Evolutionary conservation across 1,140 invertebrate genomes (phyloP), one percentile per base, ranked within the genome.

Genomic region (Bombus haemorrhoidalis): DNA sequence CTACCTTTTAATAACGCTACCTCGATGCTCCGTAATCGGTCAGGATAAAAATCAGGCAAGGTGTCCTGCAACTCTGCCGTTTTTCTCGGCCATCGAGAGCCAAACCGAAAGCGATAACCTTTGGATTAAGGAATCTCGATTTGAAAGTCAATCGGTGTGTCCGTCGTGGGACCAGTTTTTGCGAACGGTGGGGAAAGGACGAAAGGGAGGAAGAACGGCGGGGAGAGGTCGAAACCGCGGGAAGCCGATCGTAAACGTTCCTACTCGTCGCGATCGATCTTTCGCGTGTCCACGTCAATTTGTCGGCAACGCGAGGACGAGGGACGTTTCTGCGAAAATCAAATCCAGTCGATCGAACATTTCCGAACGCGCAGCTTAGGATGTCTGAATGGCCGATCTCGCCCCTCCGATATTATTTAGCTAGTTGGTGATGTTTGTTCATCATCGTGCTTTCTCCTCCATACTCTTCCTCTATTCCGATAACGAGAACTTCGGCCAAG

Each of bases 61-160:
- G 28, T 2, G 3, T 53, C 47, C 47, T 22, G 47, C 18, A 8
- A 53, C 47, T 53, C 47, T 22, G 47, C 62, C 64, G 76, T 72
- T 64, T n/a, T 37, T 22, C 37, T 18, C 64, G 74, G 43, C 25
- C 18, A 18, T 71, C 39, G 59, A n/a, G 62, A 57, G 74, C 39
- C 69, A 28, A 8, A 53, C 43, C 47, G 72, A 72, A 85, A 81
- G 77, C 74, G 83, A 88, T 88, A 78, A 87, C 68, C 72, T 39
- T 9, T 62, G 71, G 53, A 83, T 80, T 66, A 73, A 66, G 59
- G 84, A 72, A 69, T 82, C 34, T 43, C 39, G 66, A 89, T 89
- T 90, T 87, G 82, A 90, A 90, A 89, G 81, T 87, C 89, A 82
- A 89, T 89, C 76, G 62, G 5, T 28, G 69, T 47, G 77, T 39